Evolutionary conservation across 2,888 invertebrate genomes (phyloP).

Genomic region (Cyrtodaria siliqua): DNA sequence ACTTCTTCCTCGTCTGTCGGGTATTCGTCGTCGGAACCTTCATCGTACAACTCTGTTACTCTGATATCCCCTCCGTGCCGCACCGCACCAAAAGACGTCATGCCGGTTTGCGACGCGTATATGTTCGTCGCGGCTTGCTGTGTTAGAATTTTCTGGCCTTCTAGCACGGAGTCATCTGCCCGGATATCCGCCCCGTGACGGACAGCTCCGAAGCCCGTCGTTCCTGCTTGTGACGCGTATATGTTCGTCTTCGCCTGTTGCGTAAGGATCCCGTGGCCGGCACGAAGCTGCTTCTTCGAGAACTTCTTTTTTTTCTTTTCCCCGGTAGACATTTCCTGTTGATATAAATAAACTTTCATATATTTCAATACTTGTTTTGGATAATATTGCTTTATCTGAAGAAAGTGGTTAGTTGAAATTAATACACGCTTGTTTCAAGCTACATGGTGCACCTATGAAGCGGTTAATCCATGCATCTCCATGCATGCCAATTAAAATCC

Average conservation of each 20-base stretch:
- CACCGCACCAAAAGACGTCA: conserved; percentile 36
- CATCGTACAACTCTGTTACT: conserved; percentile 49
- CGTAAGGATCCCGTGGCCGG: conserved; percentile 53
- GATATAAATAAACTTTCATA: no score
- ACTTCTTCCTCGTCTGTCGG: conserved; percentile 55
- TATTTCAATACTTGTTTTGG: no score
- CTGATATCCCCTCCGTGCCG: conserved; percentile 82
- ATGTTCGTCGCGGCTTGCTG: conserved; percentile 84
- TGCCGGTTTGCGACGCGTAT: conserved; percentile 82
- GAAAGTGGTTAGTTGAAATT: no score
- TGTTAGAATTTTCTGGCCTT: conserved; percentile 78
- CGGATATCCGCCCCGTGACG: conserved; percentile 84
- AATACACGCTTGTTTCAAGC: no score
- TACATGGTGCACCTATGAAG: no score
- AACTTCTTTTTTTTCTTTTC: conserved; percentile 49
- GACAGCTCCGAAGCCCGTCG: conserved; percentile 78
- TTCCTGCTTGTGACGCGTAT: conserved; percentile 83
- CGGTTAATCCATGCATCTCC: no score
- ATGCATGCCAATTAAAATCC: no score
- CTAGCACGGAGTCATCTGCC: conserved; percentile 78
- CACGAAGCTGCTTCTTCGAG: conserved; percentile 56
- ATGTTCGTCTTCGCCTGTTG: conserved; percentile 84
- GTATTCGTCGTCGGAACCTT: conserved; percentile 42
- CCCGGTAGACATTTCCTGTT: conserved; percentile 36
- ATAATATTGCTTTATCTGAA: no score